A percentile compares a stretch with the other conserved stretches of the same genome.
Evolutionary conservation across 2,888 invertebrate species (phyloP).

Genomic region (Panorpa germanica): DNA sequence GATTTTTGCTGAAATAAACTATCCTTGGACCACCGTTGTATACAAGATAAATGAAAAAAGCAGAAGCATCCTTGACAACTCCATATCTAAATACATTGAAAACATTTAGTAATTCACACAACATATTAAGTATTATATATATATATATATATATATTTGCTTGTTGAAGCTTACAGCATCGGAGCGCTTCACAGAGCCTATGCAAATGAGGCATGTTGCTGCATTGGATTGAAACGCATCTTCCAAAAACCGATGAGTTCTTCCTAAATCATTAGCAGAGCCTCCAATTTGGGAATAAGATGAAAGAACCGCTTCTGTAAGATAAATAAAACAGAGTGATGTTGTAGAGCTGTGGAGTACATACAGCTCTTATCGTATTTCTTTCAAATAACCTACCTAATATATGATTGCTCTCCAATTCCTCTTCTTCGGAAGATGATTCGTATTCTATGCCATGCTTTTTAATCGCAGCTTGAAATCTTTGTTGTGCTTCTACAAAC

Average conservation of each 20-base stretch:
- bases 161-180: constrained; percentile 33
- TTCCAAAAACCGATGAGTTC: constrained; percentile 54
- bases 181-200: constrained; percentile 62
- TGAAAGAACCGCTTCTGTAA: constrained; percentile 27
- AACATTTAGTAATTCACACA: not conserved
- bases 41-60: constrained; percentile 72
- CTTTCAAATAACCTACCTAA: constrained; percentile 20
- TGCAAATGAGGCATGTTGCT: constrained; percentile 77
- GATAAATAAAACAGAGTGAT: too few species aligned
- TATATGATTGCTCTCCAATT: constrained; percentile 26
- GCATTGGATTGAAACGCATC: constrained; percentile 64
- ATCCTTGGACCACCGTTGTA: constrained; percentile 84
- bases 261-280: constrained; percentile 25
- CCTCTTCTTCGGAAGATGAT: constrained; percentile 33
- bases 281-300: constrained; percentile 25
- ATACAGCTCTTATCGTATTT: not conserved
- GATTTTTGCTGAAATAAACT: constrained; percentile 54
- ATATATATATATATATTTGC: constrained; percentile 1
- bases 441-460: constrained; percentile 27
- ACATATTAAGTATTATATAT: constrained; percentile 2
- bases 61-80: constrained; percentile 66
- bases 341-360: too few species aligned
- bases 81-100: constrained; percentile 46
- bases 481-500: constrained; percentile 27
- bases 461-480: constrained; percentile 28